These are phyloP conservation scores for Akabosia matsudoensis DNA, from an alignment of 1,140 invertebrate species.

Conservation along the genomic window DNA sequence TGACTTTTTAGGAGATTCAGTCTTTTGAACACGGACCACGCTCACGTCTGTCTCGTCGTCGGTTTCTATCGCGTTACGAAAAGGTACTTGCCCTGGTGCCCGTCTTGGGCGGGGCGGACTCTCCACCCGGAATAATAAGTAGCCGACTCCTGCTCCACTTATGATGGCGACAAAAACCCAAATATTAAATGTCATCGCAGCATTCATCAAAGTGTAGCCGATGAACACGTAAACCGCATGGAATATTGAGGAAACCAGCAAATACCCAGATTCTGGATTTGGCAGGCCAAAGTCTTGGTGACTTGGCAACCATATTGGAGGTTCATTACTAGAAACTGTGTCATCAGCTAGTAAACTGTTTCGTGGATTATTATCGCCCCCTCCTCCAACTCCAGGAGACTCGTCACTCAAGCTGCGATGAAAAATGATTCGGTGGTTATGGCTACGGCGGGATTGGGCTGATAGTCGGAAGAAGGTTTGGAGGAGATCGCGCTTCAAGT, in stretches of 20 bases:
- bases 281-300: background rate
- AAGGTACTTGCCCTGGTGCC: background rate
- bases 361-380: background rate
- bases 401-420: background rate
- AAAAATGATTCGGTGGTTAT: background rate
- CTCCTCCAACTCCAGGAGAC: no score
- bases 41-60: background rate
- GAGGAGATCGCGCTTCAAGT: background rate
- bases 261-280: background rate
- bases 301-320: background rate
- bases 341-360: background rate
- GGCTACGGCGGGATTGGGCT: background rate
- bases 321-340: background rate
- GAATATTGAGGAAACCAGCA: constrained; percentile 31
- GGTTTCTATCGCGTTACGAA: background rate
- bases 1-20: background rate
- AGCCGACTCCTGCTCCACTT: constrained; percentile 39
- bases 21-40: background rate
- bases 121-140: constrained; percentile 31
- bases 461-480: background rate
- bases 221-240: constrained; percentile 36
- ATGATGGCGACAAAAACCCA: constrained; percentile 36
- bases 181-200: constrained; percentile 44
- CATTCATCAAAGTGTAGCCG: constrained; percentile 42
- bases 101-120: no score